phyloP scores from a whole-genome alignment of 2,888 invertebrate species.

The Stenichneumon culpator region DNA sequence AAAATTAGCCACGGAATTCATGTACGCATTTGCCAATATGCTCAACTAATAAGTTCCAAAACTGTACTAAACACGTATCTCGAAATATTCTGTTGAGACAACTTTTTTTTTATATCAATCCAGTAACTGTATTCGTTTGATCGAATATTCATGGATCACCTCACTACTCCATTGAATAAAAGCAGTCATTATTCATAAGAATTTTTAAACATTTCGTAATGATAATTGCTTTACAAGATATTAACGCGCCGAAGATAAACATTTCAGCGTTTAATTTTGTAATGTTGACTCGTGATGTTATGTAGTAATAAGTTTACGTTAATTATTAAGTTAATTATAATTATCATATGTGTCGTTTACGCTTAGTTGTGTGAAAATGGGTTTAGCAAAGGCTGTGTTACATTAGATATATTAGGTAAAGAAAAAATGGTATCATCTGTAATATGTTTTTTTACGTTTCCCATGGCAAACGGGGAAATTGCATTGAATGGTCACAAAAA shows the following conservation, averaged over 20 bases:
- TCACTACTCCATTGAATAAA: slow-evolving; percentile 59
- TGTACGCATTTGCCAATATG: slow-evolving; percentile 47
- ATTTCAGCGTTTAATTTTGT: slow-evolving; percentile 59
- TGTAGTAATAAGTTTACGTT: slow-evolving; percentile 68
- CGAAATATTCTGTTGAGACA: slow-evolving; percentile 27
- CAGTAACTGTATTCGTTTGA: slow-evolving; percentile 44
- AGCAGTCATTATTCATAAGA: slow-evolving; percentile 67
- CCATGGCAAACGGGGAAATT: slow-evolving; percentile 28
- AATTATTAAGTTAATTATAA: slow-evolving; percentile 68
- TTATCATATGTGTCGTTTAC: slow-evolving; percentile 43
- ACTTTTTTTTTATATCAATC: not conserved
- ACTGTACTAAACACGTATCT: slow-evolving; percentile 35
- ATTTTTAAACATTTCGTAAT: slow-evolving; percentile 38
- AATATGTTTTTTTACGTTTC: slow-evolving; percentile 3
- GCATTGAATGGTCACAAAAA: not conserved
- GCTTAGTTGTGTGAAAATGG: slow-evolving; percentile 56
- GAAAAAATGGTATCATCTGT: slow-evolving; percentile 19
- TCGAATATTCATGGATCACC: slow-evolving; percentile 59
- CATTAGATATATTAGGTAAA: slow-evolving; percentile 27
- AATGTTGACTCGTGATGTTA: slow-evolving; percentile 72
- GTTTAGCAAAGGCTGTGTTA: slow-evolving; percentile 71
- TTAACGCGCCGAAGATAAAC: slow-evolving; percentile 48
- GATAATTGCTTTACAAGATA: slow-evolving; percentile 52
- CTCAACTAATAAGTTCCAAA: slow-evolving; percentile 41
- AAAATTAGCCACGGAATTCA: slow-evolving; percentile 54